A percentile compares a stretch with the other conserved stretches of the same genome.
Evolutionary conservation across 1,140 invertebrate genomes (phyloP).

Genomic region (Chrysoperla carnea): DNA sequence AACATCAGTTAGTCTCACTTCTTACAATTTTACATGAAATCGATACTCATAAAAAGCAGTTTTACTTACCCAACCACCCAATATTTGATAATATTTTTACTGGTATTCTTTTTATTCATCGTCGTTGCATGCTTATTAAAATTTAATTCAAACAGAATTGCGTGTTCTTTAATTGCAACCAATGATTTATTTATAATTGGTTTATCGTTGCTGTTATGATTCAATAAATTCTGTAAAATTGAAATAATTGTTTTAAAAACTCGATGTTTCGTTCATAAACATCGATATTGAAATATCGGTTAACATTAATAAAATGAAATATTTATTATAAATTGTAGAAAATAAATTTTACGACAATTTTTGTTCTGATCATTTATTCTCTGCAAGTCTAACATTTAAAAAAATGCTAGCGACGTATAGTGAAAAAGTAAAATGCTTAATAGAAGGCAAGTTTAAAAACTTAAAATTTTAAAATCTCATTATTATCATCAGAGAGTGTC

Average conservation of each 20-base stretch:
- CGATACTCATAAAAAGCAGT: constrained; percentile 2
- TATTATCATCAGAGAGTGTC: background rate
- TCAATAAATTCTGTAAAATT: constrained; percentile 30
- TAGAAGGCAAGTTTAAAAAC: too few relatives aligned
- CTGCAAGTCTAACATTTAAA: too few relatives aligned
- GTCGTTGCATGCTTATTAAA: background rate
- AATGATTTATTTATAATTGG: constrained; percentile 45
- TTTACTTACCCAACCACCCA: constrained; percentile 32
- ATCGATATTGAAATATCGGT: too few relatives aligned
- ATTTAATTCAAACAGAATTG: constrained; percentile 38
- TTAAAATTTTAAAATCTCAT: too few relatives aligned
- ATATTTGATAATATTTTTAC: constrained; percentile 12
- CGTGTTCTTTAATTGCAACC: constrained; percentile 59
- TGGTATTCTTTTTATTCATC: background rate
- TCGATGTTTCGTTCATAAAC: background rate
- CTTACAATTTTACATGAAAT: too few relatives aligned
- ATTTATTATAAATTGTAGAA: background rate
- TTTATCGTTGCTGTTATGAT: constrained; percentile 31
- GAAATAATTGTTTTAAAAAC: constrained; percentile 6
- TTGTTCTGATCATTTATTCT: background rate
- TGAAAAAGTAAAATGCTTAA: too few relatives aligned
- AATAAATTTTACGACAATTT: background rate
- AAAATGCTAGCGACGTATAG: too few relatives aligned
- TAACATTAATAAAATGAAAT: background rate
- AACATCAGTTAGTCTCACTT: too few relatives aligned